phyloP scores from a whole-genome alignment of 2,113 vertebrate species.

The Lonchura striata region DNA sequence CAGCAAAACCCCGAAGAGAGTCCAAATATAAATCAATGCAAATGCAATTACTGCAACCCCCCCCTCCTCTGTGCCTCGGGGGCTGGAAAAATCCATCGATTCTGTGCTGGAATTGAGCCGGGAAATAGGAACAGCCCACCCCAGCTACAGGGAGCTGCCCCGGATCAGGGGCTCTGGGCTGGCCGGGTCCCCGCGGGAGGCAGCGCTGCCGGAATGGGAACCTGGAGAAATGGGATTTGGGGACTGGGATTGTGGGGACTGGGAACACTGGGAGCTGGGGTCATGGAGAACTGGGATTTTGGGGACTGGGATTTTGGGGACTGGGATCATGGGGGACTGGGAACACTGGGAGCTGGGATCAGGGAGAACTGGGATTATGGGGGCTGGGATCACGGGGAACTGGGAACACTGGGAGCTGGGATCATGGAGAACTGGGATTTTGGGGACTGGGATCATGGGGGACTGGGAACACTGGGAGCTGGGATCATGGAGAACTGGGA shows the following conservation, averaged over 20 bases:
- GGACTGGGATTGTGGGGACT: too few species aligned
- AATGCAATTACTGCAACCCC: constrained; percentile 43
- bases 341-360: fast-evolving
- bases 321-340: neutral
- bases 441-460: too few species aligned
- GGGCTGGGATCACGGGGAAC: too few species aligned
- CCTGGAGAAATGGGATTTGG: too few species aligned
- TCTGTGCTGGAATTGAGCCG: neutral
- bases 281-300: too few species aligned
- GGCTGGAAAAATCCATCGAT: constrained; percentile 6
- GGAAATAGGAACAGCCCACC: neutral
- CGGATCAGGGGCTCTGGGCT: neutral
- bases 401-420: too few species aligned
- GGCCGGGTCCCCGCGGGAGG: too few species aligned
- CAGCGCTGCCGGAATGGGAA: too few species aligned
- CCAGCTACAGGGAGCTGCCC: neutral
- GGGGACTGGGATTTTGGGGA: fast-evolving
- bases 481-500: too few species aligned
- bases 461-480: too few species aligned
- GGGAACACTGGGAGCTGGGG: too few species aligned
- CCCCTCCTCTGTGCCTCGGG: constrained; percentile 11
- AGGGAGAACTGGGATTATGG: fast-evolving
- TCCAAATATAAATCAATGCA: constrained; percentile 62
- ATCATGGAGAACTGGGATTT: too few species aligned
- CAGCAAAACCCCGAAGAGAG: constrained; percentile 20